Evolutionary conservation across 2,888 invertebrate species (phyloP).

Genomic region (Pachydiplax longipennis): DNA sequence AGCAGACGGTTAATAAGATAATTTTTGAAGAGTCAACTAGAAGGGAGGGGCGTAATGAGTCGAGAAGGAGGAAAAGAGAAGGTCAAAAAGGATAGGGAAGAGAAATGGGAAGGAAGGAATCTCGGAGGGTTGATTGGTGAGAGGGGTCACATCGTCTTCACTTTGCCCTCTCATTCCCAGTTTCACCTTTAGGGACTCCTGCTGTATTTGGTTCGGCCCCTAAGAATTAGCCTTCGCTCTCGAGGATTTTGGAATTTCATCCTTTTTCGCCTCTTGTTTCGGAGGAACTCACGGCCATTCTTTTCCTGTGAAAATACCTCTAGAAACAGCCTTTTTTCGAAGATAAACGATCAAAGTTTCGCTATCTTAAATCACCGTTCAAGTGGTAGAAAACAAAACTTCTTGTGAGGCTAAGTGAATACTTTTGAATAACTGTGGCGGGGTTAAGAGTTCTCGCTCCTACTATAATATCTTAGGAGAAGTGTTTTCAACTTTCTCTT

Average conservation of each 20-base stretch:
- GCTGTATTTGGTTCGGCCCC: neutral
- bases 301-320: too few species aligned
- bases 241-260: neutral
- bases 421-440: too few species aligned
- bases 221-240: neutral
- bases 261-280: neutral
- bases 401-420: too few species aligned
- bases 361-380: too few species aligned
- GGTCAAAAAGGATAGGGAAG: neutral
- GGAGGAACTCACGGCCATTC: too few species aligned
- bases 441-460: too few species aligned
- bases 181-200: neutral
- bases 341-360: too few species aligned
- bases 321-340: too few species aligned
- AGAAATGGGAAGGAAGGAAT: neutral
- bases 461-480: too few species aligned
- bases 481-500: too few species aligned
- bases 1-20: neutral
- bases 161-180: neutral
- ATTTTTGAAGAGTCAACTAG: neutral
- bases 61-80: neutral
- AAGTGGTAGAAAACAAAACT: too few species aligned
- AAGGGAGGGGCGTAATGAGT: neutral
- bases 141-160: neutral
- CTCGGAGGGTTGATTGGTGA: neutral